Conservation (phyloP, 2,113 vertebrate genomes). For the Excalfactoria chinensis region DNA sequence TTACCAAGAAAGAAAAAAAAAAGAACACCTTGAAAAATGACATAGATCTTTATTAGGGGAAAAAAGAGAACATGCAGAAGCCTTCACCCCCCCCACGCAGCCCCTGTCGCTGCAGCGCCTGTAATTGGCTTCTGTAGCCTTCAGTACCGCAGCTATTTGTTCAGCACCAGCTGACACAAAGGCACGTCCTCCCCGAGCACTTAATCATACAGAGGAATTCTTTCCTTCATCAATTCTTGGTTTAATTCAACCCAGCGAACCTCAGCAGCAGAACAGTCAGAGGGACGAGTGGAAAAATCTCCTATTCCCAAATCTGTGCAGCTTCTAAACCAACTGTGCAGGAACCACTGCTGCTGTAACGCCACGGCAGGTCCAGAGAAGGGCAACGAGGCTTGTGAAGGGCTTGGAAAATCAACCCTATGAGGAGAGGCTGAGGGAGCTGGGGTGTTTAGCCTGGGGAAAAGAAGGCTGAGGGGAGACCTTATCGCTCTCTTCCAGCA, state of each 20-base stretch:
- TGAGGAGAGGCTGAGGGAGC: no score
- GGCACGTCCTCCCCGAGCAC: neutral
- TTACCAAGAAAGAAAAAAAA: neutral
- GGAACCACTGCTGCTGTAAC: rapidly evolving
- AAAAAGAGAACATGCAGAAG: neutral
- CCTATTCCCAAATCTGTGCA: rapidly evolving
- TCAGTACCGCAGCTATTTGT: neutral
- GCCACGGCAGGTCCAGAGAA: no score
- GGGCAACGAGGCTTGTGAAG: no score
- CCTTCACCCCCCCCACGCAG: neutral
- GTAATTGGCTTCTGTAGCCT: neutral
- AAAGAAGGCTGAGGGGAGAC: no score
- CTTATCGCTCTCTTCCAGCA: no score
- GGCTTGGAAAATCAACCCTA: no score
- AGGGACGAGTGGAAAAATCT: rapidly evolving
- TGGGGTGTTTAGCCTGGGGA: no score
- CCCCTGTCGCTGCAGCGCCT: neutral
- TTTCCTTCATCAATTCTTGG: neutral
- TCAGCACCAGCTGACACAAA: neutral
- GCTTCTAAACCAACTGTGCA: neutral
- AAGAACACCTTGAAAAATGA: neutral
- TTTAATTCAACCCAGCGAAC: neutral
- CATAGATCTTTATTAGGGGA: neutral
- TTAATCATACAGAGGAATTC: neutral
- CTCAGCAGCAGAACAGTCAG: neutral